Percentiles rank a stretch among this genome's conserved stretches.
phyloP scores from a whole-genome alignment of 2,113 vertebrate species.

The Gobio gobio region DNA sequence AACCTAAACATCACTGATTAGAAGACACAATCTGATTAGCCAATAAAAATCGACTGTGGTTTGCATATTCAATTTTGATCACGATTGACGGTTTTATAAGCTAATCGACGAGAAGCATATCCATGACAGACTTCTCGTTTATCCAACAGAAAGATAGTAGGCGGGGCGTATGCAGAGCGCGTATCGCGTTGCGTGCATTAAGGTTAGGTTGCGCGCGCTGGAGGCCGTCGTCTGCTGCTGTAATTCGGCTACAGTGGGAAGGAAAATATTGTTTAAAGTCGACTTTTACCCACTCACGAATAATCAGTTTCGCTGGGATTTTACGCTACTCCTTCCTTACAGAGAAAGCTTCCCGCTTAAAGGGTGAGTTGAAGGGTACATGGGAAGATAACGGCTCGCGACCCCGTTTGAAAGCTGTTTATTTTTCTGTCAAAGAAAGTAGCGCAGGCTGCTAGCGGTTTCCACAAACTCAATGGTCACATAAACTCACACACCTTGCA shows the following conservation, averaged over 20 bases:
- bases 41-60: conserved; percentile 52
- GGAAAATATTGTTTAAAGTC: conserved; percentile 70
- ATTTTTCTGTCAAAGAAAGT: conserved; percentile 79
- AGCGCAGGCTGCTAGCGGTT: conserved; percentile 73
- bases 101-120: conserved; percentile 57
- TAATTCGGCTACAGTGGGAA: conserved; percentile 57
- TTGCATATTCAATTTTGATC: conserved; percentile 46
- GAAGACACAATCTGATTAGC: conserved; percentile 50
- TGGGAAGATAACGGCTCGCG: conserved; percentile 35
- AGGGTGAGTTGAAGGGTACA: conserved; percentile 63
- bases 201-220: conserved; percentile 77
- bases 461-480: conserved; percentile 16
- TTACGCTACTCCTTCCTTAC: conserved; percentile 35
- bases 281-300: conserved; percentile 54
- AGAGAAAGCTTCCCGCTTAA: conserved; percentile 7
- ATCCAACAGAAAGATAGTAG: conserved; percentile 64
- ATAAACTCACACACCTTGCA: not conserved
- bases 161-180: conserved; percentile 54
- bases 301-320: conserved; percentile 47
- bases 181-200: conserved; percentile 53
- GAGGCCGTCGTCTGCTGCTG: conserved; percentile 75
- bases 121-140: not conserved
- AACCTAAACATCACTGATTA: conserved; percentile 28
- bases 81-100: conserved; percentile 41
- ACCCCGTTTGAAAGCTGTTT: conserved; percentile 72